Base-by-base conservation (phyloP, 1,140 invertebrate genomes). In the Drosophila biarmipes region DNA sequence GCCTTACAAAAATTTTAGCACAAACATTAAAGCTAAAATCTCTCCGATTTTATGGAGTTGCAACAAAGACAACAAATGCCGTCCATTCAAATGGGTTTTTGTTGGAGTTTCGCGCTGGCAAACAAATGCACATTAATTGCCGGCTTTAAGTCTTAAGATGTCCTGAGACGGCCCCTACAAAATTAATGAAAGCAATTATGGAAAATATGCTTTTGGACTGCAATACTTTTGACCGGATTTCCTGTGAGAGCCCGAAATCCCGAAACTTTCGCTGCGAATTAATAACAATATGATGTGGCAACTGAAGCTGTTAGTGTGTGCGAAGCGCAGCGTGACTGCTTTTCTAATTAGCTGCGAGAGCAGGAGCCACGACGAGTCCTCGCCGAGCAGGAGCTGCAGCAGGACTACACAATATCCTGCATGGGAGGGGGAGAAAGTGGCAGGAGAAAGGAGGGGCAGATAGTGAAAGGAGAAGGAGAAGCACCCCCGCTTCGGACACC, bases 51-150 rank as follows among this genome's bases (percentile, higher is more conserved):
- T 24, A 24, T 24, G 24, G 24, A n/a, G 6, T 38, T 38, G 37
- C 45, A 63, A n/a, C 12, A n/a, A 46, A 10, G 12, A n/a, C 14
- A 27, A 27, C 14, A 46, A 46, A 46, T 31, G 27, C 19, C 27
- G 51, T 45, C 21, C 38, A 43, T 42, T 31, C 24, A 52, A 58
- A 27, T 31, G 24, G 24, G 19, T 17, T 15, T 67, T 73, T 59
- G 59, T 73, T 61, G 43, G 62, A 73, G 69, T 56, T 59, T 57
- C 35, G 11, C 42, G 42, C 52, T 56, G 64, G 21, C 63, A 59
- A 27, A 63, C 73, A 78, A 78, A 78, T 64, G 69, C 45, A 63
- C 69, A 74, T 74, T 74, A 74, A 74, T 74, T 74, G 58, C 46
- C 19, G 53, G 51, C 52, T 73, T 63, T 38, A 55, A 63, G 38